phyloP scores from a whole-genome alignment of 2,113 vertebrate species.

The Carlito syrichta region DNA sequence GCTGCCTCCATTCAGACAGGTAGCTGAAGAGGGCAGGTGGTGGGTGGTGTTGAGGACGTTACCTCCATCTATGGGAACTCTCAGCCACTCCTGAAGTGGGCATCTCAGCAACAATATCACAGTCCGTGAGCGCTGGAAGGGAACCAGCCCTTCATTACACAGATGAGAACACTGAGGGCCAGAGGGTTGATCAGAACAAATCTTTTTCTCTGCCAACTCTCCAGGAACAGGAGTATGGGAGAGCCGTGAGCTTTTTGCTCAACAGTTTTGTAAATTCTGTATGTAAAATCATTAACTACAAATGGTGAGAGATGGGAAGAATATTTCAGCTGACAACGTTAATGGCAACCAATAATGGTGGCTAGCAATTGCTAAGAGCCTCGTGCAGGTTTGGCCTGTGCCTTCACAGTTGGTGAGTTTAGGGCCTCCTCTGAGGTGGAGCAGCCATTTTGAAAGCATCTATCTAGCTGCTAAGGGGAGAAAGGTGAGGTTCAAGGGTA shows the following conservation, averaged over 20 bases:
- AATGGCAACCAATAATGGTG: neutral
- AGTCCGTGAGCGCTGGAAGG: too few species aligned
- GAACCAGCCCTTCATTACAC: neutral
- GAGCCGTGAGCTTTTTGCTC: neutral
- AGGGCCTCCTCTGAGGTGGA: neutral
- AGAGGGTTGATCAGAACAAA: neutral
- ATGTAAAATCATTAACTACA: neutral
- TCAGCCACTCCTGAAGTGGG: neutral
- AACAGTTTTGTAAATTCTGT: neutral
- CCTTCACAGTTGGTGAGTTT: neutral
- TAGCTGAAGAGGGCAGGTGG: neutral
- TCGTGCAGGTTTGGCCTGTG: neutral
- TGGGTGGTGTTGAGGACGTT: neutral
- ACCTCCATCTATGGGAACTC: neutral
- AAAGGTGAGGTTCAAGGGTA: neutral
- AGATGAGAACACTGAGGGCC: neutral
- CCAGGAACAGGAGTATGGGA: neutral
- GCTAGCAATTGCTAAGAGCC: neutral
- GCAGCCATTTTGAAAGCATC: neutral
- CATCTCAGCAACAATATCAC: too few species aligned
- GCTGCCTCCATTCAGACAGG: neutral
- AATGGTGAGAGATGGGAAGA: neutral
- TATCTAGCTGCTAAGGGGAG: neutral
- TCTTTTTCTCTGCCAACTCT: neutral
- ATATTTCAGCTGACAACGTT: neutral